Conservation (phyloP, 2,797 vertebrate genomes). For the Malacoraja senta region DNA sequence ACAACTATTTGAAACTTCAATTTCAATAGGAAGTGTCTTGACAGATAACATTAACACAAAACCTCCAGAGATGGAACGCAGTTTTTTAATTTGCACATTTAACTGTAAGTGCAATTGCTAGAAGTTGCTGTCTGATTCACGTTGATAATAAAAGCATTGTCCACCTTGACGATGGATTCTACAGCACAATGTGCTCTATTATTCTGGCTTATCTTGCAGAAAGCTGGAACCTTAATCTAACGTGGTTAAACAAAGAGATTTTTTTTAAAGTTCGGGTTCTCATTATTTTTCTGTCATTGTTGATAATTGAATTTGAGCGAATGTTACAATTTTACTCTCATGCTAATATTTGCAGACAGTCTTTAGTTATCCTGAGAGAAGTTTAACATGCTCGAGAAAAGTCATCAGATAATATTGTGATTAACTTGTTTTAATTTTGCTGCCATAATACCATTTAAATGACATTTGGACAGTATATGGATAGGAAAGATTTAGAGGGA, state of each 20-base stretch:
- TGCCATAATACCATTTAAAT: background rate
- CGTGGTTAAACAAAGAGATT: background rate
- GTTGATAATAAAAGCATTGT: background rate
- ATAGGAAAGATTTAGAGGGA: no score
- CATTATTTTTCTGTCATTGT: slow-evolving; percentile 5
- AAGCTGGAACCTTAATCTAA: slow-evolving; percentile 1
- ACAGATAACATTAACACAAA: background rate
- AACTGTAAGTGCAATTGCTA: background rate
- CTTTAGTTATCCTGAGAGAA: no score
- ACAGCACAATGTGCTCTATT: background rate
- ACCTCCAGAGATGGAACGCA: background rate
- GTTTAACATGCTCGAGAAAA: no score
- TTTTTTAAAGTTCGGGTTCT: slow-evolving; percentile 10
- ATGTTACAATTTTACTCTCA: no score
- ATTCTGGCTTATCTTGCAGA: background rate
- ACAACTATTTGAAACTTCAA: background rate
- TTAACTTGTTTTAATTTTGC: no score
- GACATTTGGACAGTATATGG: no score
- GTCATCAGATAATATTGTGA: no score
- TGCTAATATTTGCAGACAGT: no score
- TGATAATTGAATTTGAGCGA: background rate
- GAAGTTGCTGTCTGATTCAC: background rate
- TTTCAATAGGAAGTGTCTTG: background rate
- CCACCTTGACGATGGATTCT: background rate
- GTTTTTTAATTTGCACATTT: background rate